Percentiles rank a stretch among this genome's conserved stretches.
These are phyloP conservation scores for Noctua janthe DNA, from an alignment of 2,888 invertebrate species.

Conservation along the genomic window DNA sequence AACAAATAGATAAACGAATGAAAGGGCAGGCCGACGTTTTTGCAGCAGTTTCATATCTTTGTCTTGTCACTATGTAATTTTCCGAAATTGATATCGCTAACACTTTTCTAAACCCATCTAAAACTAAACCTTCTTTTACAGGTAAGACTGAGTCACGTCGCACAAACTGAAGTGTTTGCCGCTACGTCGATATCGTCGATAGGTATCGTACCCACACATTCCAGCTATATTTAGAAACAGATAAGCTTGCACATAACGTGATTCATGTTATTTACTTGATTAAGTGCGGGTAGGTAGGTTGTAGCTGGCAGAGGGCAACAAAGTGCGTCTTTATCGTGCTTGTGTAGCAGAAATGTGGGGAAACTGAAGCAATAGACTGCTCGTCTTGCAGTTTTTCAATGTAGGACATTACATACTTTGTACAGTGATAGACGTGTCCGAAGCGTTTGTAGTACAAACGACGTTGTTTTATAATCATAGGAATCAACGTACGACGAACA, in stretches of 20 bases:
- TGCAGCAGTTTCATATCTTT: background rate
- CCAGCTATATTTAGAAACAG: slow-evolving; percentile 44
- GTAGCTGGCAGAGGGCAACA: slow-evolving; percentile 31
- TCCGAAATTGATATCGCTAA: background rate
- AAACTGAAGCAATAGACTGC: slow-evolving; percentile 18
- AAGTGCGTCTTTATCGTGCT: slow-evolving; percentile 34
- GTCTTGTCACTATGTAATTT: background rate
- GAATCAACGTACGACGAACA: background rate
- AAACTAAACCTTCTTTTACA: slow-evolving; percentile 35
- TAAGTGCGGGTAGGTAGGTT: slow-evolving; percentile 8
- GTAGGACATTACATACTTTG: background rate
- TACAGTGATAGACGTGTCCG: too few species aligned
- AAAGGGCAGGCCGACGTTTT: background rate
- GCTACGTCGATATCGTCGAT: background rate
- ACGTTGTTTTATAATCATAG: background rate
- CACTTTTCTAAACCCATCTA: background rate
- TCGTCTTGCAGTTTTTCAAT: slow-evolving; percentile 9
- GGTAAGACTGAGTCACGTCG: slow-evolving; percentile 47
- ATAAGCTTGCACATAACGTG: slow-evolving; percentile 43
- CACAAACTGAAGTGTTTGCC: slow-evolving; percentile 1
- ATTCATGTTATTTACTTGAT: slow-evolving; percentile 49
- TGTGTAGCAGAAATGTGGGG: slow-evolving; percentile 7
- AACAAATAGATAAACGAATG: background rate
- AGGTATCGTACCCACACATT: slow-evolving; percentile 31
- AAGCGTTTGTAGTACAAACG: background rate